Conservation (phyloP, 2,113 vertebrate genomes). For the Empidonax traillii region DNA sequence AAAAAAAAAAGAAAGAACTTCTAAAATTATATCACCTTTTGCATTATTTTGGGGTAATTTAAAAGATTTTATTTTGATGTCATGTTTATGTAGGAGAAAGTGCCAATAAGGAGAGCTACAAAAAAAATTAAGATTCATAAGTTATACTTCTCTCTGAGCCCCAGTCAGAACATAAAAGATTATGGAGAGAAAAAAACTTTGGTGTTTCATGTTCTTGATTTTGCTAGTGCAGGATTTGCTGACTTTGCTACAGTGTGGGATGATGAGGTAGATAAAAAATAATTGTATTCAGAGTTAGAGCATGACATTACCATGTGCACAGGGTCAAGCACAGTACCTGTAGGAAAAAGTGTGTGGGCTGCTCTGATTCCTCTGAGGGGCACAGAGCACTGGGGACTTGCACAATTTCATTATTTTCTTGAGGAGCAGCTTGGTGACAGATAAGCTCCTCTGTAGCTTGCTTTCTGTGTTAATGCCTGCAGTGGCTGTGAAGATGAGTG, state of each 20-base stretch:
- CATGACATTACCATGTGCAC: neutral
- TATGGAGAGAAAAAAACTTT: neutral
- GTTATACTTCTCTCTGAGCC: neutral
- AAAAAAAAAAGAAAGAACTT: neutral
- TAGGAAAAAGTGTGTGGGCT: neutral
- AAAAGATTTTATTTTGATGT: neutral
- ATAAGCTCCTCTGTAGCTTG: neutral
- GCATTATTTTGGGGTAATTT: neutral
- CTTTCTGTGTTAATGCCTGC: neutral
- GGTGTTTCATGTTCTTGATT: neutral
- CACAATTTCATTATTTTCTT: neutral
- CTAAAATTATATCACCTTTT: neutral
- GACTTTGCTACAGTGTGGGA: neutral
- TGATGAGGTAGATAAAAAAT: neutral
- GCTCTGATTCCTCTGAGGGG: neutral
- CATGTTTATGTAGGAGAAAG: neutral
- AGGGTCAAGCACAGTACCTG: too few species aligned
- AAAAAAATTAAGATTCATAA: neutral
- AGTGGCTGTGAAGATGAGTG: neutral
- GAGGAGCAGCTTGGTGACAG: neutral
- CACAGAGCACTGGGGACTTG: neutral
- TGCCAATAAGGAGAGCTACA: neutral
- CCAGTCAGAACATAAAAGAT: neutral
- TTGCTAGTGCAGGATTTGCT: neutral
- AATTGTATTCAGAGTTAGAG: neutral